phyloP scores from a whole-genome alignment of 2,888 invertebrate species.

The Agrochola litura region DNA sequence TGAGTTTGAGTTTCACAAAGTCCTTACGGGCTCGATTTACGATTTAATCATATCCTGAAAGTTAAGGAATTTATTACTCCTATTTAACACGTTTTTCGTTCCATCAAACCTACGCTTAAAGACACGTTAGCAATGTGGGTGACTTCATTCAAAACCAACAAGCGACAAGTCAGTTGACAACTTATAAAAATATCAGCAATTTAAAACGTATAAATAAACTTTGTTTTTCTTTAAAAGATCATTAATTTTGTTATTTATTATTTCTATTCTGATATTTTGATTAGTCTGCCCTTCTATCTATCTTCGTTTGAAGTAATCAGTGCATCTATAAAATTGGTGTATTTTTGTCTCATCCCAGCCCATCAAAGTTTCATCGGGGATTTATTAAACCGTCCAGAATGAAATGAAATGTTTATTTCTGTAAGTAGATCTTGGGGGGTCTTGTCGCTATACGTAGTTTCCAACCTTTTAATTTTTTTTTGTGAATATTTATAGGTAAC shows the following conservation, averaged over 20 bases:
- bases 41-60: not conserved
- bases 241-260: conserved; percentile 45
- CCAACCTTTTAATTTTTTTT: too few species aligned
- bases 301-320: conserved; percentile 6
- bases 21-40: not conserved
- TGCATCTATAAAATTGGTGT: conserved; percentile 11
- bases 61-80: not conserved
- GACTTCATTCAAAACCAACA: not conserved
- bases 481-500: too few species aligned
- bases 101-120: not conserved
- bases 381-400: not conserved
- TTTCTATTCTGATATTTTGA: conserved; percentile 20
- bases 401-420: too few species aligned
- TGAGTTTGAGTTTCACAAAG: not conserved
- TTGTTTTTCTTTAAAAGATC: conserved; percentile 19
- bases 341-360: not conserved
- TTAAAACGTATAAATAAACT: conserved; percentile 10
- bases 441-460: too few species aligned
- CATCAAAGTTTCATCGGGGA: conserved; percentile 15
- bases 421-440: too few species aligned
- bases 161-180: not conserved
- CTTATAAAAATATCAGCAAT: not conserved
- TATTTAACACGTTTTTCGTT: not conserved
- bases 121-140: not conserved
- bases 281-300: conserved; percentile 19